Conservation (phyloP, 2,888 invertebrate genomes). For the Pyralis farinalis region DNA sequence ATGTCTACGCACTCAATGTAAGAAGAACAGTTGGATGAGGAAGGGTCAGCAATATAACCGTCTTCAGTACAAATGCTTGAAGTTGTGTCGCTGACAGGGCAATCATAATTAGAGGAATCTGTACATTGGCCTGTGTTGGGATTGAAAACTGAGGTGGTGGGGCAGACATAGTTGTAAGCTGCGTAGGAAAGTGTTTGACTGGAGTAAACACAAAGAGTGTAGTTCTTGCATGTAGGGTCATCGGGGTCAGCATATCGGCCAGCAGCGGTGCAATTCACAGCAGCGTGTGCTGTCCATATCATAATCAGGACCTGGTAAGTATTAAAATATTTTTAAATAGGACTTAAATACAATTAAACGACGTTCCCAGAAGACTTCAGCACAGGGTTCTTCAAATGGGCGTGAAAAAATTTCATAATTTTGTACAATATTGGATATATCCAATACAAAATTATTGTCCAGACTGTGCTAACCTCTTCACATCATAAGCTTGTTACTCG, state of each 20-base stretch:
- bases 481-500: no score
- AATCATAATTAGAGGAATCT: conserved; percentile 43
- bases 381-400: no score
- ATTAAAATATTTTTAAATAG: no score
- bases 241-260: conserved; percentile 55
- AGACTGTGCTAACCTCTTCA: no score
- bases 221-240: conserved; percentile 63
- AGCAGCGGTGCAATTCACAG: conserved; percentile 49
- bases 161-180: conserved; percentile 60
- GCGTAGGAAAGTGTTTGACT: conserved; percentile 33
- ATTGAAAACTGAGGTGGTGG: conserved; percentile 60
- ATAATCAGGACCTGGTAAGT: conserved; percentile 26
- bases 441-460: no score
- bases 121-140: conserved; percentile 50
- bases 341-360: no score
- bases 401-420: no score
- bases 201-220: conserved; percentile 54
- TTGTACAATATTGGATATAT: no score
- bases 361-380: no score
- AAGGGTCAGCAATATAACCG: conserved; percentile 50
- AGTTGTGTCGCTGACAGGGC: conserved; percentile 33
- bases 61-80: conserved; percentile 46
- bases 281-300: conserved; percentile 37
- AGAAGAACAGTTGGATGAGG: conserved; percentile 45
- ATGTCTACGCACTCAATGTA: conserved; percentile 57